Percentiles rank a stretch among this genome's conserved stretches.
These are phyloP conservation scores for Lepus americanus DNA, from an alignment of 2,113 vertebrate species.

Conservation along the genomic window DNA sequence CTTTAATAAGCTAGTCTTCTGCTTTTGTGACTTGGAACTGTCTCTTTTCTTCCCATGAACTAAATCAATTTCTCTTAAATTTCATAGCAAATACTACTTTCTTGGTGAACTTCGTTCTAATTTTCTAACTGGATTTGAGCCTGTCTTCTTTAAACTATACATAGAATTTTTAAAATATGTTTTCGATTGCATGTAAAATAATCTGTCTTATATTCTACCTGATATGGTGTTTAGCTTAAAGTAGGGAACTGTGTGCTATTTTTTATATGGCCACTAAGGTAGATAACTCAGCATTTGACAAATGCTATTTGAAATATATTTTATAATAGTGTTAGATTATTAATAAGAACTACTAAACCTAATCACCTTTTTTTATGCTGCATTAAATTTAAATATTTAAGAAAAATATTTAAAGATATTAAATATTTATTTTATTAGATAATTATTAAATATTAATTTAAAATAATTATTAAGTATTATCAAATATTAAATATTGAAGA, in stretches of 20 bases:
- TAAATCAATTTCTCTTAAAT: background rate
- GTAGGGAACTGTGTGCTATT: background rate
- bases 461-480: background rate
- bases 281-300: background rate
- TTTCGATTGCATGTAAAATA: slow-evolving; percentile 19
- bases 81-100: background rate
- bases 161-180: background rate
- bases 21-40: background rate
- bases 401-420: background rate
- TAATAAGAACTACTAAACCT: slow-evolving; percentile 1
- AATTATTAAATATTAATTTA: background rate
- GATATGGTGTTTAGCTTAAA: background rate
- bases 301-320: background rate
- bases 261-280: background rate
- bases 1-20: background rate
- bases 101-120: background rate
- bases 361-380: background rate
- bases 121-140: background rate
- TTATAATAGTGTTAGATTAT: background rate
- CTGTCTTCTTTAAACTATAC: background rate
- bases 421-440: background rate
- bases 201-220: background rate
- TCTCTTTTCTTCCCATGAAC: background rate
- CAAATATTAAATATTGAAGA: background rate
- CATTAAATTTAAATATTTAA: slow-evolving; percentile 21